Base-by-base conservation (phyloP, 2,113 vertebrate genomes). In the Plotosus lineatus region DNA sequence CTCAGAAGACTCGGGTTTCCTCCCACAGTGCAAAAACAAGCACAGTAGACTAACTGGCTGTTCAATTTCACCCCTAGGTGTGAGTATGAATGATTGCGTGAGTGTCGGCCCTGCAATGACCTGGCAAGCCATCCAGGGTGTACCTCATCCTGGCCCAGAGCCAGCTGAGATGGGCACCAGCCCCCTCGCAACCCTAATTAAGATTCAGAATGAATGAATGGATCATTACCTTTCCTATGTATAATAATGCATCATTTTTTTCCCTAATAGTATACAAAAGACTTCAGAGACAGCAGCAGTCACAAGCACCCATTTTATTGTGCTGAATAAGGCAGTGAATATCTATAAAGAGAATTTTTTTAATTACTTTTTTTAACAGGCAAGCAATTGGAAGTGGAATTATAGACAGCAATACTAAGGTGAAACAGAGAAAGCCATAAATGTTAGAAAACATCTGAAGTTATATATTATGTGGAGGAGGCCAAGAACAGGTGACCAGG, bases 261-360 rank as follows among this genome's bases (percentile, higher is more conserved):
- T n/a, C n/a, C n/a, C n/a, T 33, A 61, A 68, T 68, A 14, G 40
- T 63, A 44, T n/a, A 38, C 31, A 42, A 75, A 80, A 14, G n/a
- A 83, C 33, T 68, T 50, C 11, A 42, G 12, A 74, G 75, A 82
- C 61, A 31, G 60, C 78, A 78, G 46, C 91, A 86, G 88, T 95
- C 94, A 95, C 93, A 95, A 93, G 95, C 92, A 95, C 92, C 94
- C 92, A 95, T 94, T 92, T 97, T 97, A 98, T 96, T 97, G 95
- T 95, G 95, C 93, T 94, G 94, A 95, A 95, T 94, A 97, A 89
- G 90, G 94, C 91, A 92, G 94, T 95, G 93, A 95, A 95, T 94
- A 96, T 92, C 93, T 94, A 94, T 93, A 91, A 93, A 94, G 94
- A 93, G 87, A 95, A 92, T n/a, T 81, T 60, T 83, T 60, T 84